Evolutionary conservation across 2,113 vertebrate species (phyloP).

Genomic region (Epinephelus lanceolatus): DNA sequence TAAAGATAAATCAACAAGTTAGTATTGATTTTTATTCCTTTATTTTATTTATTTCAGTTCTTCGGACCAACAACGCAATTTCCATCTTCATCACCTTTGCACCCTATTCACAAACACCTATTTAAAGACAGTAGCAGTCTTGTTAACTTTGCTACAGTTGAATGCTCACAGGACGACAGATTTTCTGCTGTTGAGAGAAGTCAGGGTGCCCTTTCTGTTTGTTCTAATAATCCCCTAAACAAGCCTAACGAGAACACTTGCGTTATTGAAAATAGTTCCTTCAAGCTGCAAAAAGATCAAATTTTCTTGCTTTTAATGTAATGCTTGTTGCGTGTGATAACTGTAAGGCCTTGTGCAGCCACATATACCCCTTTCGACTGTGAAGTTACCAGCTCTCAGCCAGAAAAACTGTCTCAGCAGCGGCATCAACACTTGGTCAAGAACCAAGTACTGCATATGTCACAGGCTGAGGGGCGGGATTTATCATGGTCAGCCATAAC

Average conservation of each 20-base stretch:
- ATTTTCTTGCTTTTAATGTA: not conserved
- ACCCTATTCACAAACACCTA: not conserved
- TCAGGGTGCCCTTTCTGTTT: slow-evolving; percentile 16
- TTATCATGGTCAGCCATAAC: no score
- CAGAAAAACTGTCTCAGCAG: no score
- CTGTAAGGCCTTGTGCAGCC: not conserved
- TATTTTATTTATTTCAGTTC: not conserved
- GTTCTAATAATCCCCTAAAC: slow-evolving; percentile 20
- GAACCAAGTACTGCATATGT: no score
- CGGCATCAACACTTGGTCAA: no score
- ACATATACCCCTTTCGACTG: no score
- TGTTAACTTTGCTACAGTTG: not conserved
- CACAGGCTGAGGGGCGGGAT: no score
- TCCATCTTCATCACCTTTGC: not conserved
- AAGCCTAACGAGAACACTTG: not conserved
- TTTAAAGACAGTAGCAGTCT: not conserved
- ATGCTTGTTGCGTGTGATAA: not conserved
- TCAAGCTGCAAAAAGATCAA: not conserved
- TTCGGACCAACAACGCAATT: not conserved
- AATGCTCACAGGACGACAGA: slow-evolving; percentile 8
- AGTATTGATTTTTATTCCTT: not conserved
- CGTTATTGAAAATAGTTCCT: not conserved
- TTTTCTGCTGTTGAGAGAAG: slow-evolving; percentile 26
- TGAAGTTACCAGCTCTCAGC: no score
- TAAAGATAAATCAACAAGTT: not conserved